A percentile compares a stretch with the other conserved stretches of the same genome.
These are phyloP conservation scores for Trichacis sp. DNA, from an alignment of 2,888 invertebrate species.

Conservation along the genomic window DNA sequence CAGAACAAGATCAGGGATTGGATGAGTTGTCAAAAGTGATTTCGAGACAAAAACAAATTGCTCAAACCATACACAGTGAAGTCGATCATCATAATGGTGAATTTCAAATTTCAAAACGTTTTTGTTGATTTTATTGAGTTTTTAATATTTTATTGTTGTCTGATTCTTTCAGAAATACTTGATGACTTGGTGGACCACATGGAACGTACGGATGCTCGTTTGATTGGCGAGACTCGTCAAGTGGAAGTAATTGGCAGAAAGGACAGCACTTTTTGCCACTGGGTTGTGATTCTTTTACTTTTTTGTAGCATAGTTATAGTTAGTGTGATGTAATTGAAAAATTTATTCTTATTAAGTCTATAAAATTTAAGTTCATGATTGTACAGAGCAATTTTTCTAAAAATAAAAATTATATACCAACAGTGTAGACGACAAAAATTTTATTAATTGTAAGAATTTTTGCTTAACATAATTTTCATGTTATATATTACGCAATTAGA, in stretches of 20 bases:
- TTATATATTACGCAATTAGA: no score
- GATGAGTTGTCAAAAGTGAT: slow-evolving; percentile 82
- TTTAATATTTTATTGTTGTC: no score
- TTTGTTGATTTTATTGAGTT: slow-evolving; percentile 29
- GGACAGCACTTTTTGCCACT: slow-evolving; percentile 81
- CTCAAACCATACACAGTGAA: slow-evolving; percentile 80
- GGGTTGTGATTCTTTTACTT: slow-evolving; percentile 78
- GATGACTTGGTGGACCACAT: slow-evolving; percentile 82
- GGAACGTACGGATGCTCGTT: slow-evolving; percentile 78
- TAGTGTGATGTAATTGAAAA: slow-evolving; percentile 47
- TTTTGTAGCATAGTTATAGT: slow-evolving; percentile 78
- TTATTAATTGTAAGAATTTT: background rate
- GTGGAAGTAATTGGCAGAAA: slow-evolving; percentile 76
- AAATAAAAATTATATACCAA: no score
- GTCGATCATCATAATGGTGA: slow-evolving; percentile 84
- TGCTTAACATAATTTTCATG: no score
- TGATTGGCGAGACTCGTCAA: slow-evolving; percentile 77
- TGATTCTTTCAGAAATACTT: slow-evolving; percentile 76
- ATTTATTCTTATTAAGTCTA: no score
- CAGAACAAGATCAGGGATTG: slow-evolving; percentile 82
- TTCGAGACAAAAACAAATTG: slow-evolving; percentile 81
- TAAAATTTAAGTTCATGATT: no score
- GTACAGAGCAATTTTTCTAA: no score
- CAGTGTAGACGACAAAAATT: no score
- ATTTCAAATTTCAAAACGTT: no score